These are phyloP conservation scores for Palythoa caribaeorum DNA, from an alignment of 92 coral and sea anemone species.

Conservation along the genomic window DNA sequence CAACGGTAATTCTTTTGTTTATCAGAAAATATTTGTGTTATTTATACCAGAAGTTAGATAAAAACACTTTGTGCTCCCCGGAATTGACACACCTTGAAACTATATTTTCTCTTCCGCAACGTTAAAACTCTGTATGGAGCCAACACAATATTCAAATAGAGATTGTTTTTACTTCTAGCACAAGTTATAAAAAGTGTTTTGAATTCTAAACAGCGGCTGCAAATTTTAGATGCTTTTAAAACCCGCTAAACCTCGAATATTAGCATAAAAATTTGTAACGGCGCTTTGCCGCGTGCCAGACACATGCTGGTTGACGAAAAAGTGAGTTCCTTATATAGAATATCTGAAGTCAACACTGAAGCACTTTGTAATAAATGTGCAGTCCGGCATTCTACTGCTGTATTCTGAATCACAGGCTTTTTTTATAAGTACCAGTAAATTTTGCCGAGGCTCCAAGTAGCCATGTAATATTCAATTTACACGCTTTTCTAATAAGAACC, in stretches of 20 bases:
- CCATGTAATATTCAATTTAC: too few species aligned
- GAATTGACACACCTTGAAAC: neutral
- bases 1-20: neutral
- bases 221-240: neutral
- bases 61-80: neutral
- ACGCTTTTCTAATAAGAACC: too few species aligned
- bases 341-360: too few species aligned
- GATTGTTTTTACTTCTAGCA: neutral
- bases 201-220: neutral
- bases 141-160: neutral
- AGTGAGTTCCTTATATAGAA: too few species aligned
- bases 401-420: too few species aligned
- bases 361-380: too few species aligned
- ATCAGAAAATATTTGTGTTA: neutral
- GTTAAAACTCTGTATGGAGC: neutral
- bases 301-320: too few species aligned
- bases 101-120: neutral
- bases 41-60: neutral
- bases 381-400: too few species aligned
- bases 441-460: too few species aligned
- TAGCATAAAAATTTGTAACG: too few species aligned
- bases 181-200: neutral
- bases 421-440: too few species aligned
- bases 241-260: neutral
- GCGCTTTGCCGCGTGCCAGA: too few species aligned